Evolutionary conservation across 2,888 invertebrate genomes (phyloP).

Genomic region (Podabrus alpinus): DNA sequence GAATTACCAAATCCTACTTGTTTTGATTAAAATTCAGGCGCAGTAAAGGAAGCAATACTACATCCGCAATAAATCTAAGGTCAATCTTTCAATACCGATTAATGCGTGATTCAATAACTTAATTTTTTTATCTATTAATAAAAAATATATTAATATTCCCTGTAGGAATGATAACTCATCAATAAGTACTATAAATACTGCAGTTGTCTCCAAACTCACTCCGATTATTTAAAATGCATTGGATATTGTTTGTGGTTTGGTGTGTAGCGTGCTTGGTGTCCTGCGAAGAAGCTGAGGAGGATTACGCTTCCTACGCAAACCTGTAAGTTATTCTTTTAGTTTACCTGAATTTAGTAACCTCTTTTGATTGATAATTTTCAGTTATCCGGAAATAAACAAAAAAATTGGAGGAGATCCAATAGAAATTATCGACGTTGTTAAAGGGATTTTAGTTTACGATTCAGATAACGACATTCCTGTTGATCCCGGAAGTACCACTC

Average conservation of each 20-base stretch:
- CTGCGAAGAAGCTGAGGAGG: neutral
- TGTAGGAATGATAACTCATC: neutral
- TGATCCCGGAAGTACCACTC: neutral
- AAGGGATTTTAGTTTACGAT: slow-evolving; percentile 16
- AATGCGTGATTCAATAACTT: neutral
- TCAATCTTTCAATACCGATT: neutral
- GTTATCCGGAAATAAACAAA: slow-evolving; percentile 15
- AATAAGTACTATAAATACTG: neutral
- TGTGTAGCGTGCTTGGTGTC: neutral
- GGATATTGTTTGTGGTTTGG: neutral
- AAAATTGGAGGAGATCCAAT: slow-evolving; percentile 19
- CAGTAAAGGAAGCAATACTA: neutral
- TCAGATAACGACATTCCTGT: slow-evolving; percentile 5
- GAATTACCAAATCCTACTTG: no score
- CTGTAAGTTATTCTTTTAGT: slow-evolving; percentile 5
- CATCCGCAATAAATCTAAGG: neutral
- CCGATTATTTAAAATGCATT: neutral
- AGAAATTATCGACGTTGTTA: slow-evolving; percentile 18
- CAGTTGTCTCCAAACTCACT: neutral
- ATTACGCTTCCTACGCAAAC: slow-evolving; percentile 12
- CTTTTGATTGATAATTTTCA: neutral
- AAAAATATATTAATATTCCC: neutral
- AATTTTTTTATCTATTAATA: neutral
- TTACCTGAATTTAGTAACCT: neutral
- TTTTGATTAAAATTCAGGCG: neutral